These are phyloP conservation scores for Campoletis raptor DNA, from an alignment of 2,888 invertebrate species.

Conservation along the genomic window DNA sequence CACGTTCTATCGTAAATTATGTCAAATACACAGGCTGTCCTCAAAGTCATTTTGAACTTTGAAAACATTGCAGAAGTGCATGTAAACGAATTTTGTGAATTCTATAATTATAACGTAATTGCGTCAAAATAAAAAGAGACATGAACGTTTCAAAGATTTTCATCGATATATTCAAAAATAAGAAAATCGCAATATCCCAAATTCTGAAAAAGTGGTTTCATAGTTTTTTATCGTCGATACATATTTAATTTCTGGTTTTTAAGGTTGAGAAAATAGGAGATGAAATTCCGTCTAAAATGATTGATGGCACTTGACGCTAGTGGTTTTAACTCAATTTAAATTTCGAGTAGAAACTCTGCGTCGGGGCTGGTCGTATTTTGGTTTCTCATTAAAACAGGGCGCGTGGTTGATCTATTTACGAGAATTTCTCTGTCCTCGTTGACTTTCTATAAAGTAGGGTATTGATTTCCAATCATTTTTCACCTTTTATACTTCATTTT, in stretches of 20 bases:
- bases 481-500: not conserved
- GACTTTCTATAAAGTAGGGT: not conserved
- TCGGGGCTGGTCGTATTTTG: not conserved
- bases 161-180: too few species aligned
- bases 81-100: not conserved
- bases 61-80: not conserved
- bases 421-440: not conserved
- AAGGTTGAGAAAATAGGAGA: too few species aligned
- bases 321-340: not conserved
- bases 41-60: not conserved
- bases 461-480: not conserved
- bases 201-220: too few species aligned
- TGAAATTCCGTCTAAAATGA: not conserved
- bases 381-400: not conserved
- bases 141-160: not conserved
- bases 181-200: not conserved
- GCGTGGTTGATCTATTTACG: not conserved
- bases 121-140: not conserved
- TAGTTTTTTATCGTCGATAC: too few species aligned
- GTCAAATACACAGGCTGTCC: constrained; percentile 3
- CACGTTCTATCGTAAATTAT: constrained; percentile 37
- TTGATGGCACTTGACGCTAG: not conserved
- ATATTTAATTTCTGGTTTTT: too few species aligned
- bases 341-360: not conserved
- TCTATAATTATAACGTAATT: not conserved